Evolutionary conservation across 2,888 invertebrate genomes (phyloP).

Genomic region (Augiades crinisus): DNA sequence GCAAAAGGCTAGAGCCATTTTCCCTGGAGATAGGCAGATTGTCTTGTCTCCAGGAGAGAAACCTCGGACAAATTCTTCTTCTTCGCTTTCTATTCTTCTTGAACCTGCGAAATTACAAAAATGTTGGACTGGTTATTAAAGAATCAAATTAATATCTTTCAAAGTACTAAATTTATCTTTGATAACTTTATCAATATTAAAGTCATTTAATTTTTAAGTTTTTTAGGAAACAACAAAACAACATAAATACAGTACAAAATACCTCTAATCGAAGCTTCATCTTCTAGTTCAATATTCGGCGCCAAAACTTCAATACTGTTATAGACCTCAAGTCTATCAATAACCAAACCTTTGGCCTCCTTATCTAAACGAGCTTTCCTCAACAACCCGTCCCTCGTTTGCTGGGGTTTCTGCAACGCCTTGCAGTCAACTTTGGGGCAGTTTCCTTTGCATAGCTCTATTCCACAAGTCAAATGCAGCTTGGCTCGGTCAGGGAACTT

Average conservation of each 20-base stretch:
- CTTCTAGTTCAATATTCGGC: slow-evolving; percentile 88
- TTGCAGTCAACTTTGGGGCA: slow-evolving; percentile 84
- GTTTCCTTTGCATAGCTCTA: slow-evolving; percentile 87
- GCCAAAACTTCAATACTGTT: slow-evolving; percentile 91
- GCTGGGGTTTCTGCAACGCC: slow-evolving; percentile 65
- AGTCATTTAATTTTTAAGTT: too few relatives aligned
- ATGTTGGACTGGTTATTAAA: too few relatives aligned
- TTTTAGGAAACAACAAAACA: too few relatives aligned
- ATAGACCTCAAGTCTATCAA: slow-evolving; percentile 87
- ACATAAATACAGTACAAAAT: slow-evolving; percentile 8
- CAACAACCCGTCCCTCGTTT: slow-evolving; percentile 68
- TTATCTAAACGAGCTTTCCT: slow-evolving; percentile 73
- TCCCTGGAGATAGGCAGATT: slow-evolving; percentile 88
- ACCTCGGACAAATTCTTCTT: slow-evolving; percentile 62
- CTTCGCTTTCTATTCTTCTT: slow-evolving; percentile 66
- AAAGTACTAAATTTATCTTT: too few relatives aligned
- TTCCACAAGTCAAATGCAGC: slow-evolving; percentile 88
- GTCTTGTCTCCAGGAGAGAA: slow-evolving; percentile 82
- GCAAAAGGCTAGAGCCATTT: slow-evolving; percentile 88
- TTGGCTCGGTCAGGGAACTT: slow-evolving; percentile 91
- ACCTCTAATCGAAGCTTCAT: slow-evolving; percentile 79
- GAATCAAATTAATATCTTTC: too few relatives aligned
- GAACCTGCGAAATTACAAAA: slow-evolving; percentile 57
- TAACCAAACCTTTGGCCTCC: slow-evolving; percentile 79
- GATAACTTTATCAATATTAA: too few relatives aligned